These are phyloP conservation scores for Hoplias malabaricus DNA, from an alignment of 2,113 vertebrate species.

Conservation along the genomic window DNA sequence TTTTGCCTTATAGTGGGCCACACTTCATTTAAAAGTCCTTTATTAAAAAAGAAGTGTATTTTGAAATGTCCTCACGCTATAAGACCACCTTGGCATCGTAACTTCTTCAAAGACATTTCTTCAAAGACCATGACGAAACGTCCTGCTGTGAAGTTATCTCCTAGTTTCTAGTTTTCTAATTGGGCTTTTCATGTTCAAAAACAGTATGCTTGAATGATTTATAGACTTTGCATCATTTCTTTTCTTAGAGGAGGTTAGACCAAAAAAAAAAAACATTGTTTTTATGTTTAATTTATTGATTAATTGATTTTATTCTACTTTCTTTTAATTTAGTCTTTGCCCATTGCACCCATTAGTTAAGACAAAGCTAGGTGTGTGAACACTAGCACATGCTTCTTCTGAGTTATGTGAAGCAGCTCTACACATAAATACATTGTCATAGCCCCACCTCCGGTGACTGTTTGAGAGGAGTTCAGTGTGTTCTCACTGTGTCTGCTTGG, in stretches of 20 bases:
- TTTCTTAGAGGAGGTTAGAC: not conserved
- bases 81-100: not conserved
- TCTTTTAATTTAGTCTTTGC: too few relatives aligned
- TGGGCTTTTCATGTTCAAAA: not conserved
- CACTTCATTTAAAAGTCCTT: not conserved
- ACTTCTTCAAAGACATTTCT: not conserved
- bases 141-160: not conserved
- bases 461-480: too few relatives aligned
- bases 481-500: too few relatives aligned
- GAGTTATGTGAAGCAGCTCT: too few relatives aligned
- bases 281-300: too few relatives aligned
- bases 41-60: not conserved
- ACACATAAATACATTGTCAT: too few relatives aligned
- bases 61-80: not conserved
- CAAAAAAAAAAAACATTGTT: not conserved
- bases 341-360: too few relatives aligned
- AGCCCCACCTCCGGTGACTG: too few relatives aligned
- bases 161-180: not conserved
- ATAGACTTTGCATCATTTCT: not conserved
- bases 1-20: not conserved
- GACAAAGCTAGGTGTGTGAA: too few relatives aligned
- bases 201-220: not conserved
- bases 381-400: too few relatives aligned
- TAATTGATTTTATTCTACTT: too few relatives aligned
- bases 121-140: not conserved